Evolutionary conservation across 1,140 invertebrate species (phyloP), one percentile per base, ranked within the genome.

Genomic region (Cydia splendana): DNA sequence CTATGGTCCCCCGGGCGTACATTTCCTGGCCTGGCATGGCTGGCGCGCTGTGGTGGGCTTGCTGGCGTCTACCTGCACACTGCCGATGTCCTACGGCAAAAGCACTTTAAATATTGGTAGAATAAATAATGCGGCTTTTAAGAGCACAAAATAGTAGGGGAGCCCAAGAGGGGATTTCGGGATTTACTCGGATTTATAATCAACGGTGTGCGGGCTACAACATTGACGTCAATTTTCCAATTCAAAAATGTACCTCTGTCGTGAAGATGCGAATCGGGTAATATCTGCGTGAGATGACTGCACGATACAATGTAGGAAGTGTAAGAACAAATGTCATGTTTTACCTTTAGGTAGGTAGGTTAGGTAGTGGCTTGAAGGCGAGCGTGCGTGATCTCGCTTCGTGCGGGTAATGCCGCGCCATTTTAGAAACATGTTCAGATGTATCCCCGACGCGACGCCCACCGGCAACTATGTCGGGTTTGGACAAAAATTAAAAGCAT

Each of bases 361-460:
- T 30, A 30, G 30, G 53, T 24, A 57, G 15, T 53, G 20, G 20
- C 7, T n/a, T 10, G 9, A 10, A 18, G 51, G 51, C n/a, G 51
- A 53, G 57, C 18, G 18, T 24, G 57, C 57, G 57, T 62, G 57
- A 10, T 62, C 7, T 24, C 18, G 57, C 20, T 62, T 24, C 57
- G 57, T 62, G 57, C 53, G 53, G 53, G 15, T 62, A 62, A 62
- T 24, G 57, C 57, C n/a, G 57, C 57, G 57, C 53, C n/a, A 57
- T 18, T 57, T 62, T 24, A 62, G 57, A 62, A 62, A 48, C 57
- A 12, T 62, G 20, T 62, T n/a, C 18, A 10, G 57, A 62, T 24
- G 57, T 24, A 62, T 20, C 57, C 57, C 15, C 20, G 18, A 20
- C 57, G 57, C 20, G 18, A 20, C 57, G 57, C 57, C 57, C 57